Evolutionary conservation across 2,113 vertebrate species (phyloP).

Genomic region (Sinosuthora webbiana): DNA sequence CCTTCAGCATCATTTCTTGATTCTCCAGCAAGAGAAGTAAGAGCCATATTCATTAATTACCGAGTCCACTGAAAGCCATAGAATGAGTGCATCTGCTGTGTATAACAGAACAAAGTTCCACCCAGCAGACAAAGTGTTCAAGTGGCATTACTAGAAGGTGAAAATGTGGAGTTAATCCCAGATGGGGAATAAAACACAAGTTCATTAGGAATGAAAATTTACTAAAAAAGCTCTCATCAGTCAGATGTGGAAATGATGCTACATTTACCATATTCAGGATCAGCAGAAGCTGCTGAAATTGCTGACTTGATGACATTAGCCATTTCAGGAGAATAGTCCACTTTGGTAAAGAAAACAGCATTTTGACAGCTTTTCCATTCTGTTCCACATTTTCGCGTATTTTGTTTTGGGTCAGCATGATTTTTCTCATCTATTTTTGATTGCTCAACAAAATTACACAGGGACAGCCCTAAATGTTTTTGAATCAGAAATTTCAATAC

Average conservation of each 20-base stretch:
- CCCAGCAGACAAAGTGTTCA: background rate
- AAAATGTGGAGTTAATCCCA: background rate
- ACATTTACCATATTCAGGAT: background rate
- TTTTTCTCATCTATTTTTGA: background rate
- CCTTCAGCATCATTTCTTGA: conserved; percentile 36
- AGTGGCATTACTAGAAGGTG: background rate
- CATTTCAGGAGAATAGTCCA: background rate
- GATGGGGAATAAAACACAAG: background rate
- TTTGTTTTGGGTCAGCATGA: background rate
- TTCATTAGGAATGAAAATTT: background rate
- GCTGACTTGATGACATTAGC: background rate
- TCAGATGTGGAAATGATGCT: background rate
- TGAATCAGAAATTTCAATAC: background rate
- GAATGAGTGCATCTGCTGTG: background rate
- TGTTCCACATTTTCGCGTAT: background rate
- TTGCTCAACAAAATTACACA: background rate
- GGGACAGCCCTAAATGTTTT: background rate
- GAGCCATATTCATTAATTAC: conserved; percentile 54
- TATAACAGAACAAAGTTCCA: background rate
- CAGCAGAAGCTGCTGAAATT: background rate
- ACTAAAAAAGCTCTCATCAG: background rate
- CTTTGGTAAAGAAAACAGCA: background rate
- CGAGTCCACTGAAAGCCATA: background rate
- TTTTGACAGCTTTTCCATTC: background rate
- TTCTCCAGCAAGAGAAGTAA: conserved; percentile 53